phyloP scores from a whole-genome alignment of 2,797 vertebrate species.

The Sebastes trivittatus region DNA sequence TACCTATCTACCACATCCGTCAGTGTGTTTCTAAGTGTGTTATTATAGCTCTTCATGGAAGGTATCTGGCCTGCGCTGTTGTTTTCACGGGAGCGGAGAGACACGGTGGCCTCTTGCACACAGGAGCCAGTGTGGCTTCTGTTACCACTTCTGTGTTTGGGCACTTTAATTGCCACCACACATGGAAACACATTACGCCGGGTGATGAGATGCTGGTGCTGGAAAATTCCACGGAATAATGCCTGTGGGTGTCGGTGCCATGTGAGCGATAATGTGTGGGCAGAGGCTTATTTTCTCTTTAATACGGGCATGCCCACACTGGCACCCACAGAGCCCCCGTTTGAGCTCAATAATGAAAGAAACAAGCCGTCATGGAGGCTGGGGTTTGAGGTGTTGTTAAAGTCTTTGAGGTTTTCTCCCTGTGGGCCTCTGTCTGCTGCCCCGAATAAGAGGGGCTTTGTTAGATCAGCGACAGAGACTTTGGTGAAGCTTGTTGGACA shows the following conservation, averaged over 20 bases:
- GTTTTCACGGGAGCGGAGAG: conserved; percentile 49
- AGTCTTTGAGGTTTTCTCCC: conserved; percentile 81
- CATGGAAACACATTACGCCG: conserved; percentile 77
- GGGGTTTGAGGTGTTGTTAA: conserved; percentile 82
- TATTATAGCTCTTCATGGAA: conserved; percentile 5
- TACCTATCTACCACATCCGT: not conserved
- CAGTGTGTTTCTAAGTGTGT: not conserved
- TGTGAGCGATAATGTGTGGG: conserved; percentile 81
- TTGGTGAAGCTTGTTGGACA: conserved; percentile 71
- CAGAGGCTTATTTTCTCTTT: conserved; percentile 81
- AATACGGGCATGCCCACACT: conserved; percentile 76
- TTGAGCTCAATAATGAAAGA: conserved; percentile 80
- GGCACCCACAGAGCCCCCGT: conserved; percentile 76
- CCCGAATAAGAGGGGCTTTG: conserved; percentile 79
- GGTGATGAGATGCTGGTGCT: conserved; percentile 75
- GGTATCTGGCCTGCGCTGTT: conserved; percentile 16
- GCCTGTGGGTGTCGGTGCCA: conserved; percentile 79
- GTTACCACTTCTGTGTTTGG: conserved; percentile 72
- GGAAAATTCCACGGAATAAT: conserved; percentile 80
- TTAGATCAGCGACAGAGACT: conserved; percentile 72
- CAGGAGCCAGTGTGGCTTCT: conserved; percentile 69
- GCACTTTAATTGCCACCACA: conserved; percentile 75
- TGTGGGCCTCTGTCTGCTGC: conserved; percentile 76
- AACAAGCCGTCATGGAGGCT: conserved; percentile 75
- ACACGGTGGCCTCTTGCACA: conserved; percentile 57